phyloP scores from a whole-genome alignment of 2,113 vertebrate species.

The Raphicerus campestris region DNA sequence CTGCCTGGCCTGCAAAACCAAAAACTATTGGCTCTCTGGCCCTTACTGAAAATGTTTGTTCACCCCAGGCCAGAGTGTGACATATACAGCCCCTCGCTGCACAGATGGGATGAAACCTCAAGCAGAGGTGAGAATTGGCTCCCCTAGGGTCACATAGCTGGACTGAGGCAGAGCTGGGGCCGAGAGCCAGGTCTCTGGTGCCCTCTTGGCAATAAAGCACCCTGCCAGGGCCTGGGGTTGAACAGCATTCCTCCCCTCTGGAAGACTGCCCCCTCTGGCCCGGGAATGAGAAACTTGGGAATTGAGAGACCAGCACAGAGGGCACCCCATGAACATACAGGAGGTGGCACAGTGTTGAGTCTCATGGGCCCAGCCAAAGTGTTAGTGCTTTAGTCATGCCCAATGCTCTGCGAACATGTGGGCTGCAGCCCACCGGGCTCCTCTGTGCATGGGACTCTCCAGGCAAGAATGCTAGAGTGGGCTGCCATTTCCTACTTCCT shows the following conservation, averaged over 20 bases:
- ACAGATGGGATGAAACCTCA: neutral
- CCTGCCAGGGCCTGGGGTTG: neutral
- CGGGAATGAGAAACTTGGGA: neutral
- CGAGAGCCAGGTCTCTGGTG: neutral
- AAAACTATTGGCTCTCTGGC: neutral
- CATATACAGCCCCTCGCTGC: neutral
- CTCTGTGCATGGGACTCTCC: neutral
- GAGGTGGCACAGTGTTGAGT: neutral
- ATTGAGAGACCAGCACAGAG: neutral
- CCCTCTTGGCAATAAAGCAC: neutral
- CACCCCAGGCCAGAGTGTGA: neutral
- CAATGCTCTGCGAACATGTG: accelerated
- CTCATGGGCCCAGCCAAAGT: neutral
- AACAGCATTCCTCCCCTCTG: neutral
- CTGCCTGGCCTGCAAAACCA: neutral
- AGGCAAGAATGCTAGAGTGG: neutral
- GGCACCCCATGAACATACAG: neutral
- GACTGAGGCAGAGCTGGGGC: neutral
- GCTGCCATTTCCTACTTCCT: neutral
- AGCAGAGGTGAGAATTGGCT: neutral
- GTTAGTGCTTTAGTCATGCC: neutral
- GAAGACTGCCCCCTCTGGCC: neutral
- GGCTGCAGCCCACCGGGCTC: neutral
- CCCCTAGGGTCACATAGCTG: neutral
- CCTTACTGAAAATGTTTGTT: neutral